Conservation (phyloP, 2,113 vertebrate species). For the Spermophilus dauricus region DNA sequence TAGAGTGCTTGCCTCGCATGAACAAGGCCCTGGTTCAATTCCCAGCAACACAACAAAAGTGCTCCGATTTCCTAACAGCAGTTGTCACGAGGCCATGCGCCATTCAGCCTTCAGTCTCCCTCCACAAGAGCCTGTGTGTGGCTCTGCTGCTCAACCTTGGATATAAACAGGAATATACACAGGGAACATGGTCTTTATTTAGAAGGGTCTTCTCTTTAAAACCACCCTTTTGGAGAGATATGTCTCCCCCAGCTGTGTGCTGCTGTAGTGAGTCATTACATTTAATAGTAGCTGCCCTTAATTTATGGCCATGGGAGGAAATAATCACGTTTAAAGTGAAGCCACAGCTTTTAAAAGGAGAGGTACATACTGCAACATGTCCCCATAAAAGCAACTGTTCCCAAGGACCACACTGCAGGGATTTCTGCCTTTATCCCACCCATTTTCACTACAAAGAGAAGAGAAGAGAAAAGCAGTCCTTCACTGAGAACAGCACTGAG, state of each 20-base stretch:
- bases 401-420: not conserved
- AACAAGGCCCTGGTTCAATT: too few species aligned
- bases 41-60: too few species aligned
- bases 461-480: not conserved
- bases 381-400: not conserved
- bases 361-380: not conserved
- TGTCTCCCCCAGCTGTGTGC: constrained; percentile 59
- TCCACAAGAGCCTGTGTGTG: not conserved
- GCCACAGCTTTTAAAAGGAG: constrained; percentile 50
- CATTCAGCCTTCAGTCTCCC: not conserved
- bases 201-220: constrained; percentile 11
- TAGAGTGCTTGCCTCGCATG: too few species aligned
- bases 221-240: not conserved
- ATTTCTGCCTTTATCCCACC: not conserved
- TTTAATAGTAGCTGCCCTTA: constrained; percentile 30
- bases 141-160: not conserved
- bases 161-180: not conserved
- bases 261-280: constrained; percentile 69
- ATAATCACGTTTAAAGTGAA: constrained; percentile 65
- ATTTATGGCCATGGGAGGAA: constrained; percentile 57
- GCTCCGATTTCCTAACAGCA: not conserved
- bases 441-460: not conserved
- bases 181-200: not conserved
- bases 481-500: not conserved
- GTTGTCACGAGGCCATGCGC: not conserved